Percentiles rank a stretch among this genome's conserved stretches.
phyloP scores from a whole-genome alignment of 1,140 invertebrate species.

The Lordiphosa mommai region DNA sequence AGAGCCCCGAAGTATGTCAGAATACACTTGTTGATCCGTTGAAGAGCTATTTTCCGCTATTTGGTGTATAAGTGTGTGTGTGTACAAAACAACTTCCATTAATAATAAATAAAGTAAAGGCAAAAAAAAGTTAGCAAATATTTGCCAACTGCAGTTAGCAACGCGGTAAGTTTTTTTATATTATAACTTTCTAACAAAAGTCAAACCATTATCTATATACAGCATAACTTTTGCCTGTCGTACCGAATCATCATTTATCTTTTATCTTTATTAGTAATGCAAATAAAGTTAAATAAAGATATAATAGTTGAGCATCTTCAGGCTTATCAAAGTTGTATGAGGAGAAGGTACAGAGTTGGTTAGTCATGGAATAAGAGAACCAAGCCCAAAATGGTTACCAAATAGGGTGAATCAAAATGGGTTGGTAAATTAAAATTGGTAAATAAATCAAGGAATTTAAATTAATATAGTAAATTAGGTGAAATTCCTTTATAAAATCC shows the following conservation, averaged over 20 bases:
- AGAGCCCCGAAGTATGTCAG: slow-evolving; percentile 7
- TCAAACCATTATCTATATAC: too few species aligned
- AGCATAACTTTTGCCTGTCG: slow-evolving; percentile 43
- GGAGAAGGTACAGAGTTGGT: too few species aligned
- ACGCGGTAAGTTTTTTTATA: slow-evolving; percentile 45
- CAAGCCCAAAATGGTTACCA: too few species aligned
- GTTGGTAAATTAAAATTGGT: too few species aligned
- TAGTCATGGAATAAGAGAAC: too few species aligned
- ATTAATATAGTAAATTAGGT: too few species aligned
- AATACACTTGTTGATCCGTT: slow-evolving; percentile 7
- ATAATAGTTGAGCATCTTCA: slow-evolving; percentile 22
- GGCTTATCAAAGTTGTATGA: slow-evolving; percentile 29
- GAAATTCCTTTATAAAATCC: too few species aligned
- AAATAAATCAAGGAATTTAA: too few species aligned
- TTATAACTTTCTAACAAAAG: slow-evolving; percentile 13
- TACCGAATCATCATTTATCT: slow-evolving; percentile 53
- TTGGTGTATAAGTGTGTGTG: not conserved
- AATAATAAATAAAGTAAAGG: slow-evolving; percentile 30
- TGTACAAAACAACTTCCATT: slow-evolving; percentile 27
- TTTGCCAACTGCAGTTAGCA: slow-evolving; percentile 32
- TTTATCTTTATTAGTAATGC: slow-evolving; percentile 57
- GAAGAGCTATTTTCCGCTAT: not conserved
- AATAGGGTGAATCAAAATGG: too few species aligned
- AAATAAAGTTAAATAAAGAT: slow-evolving; percentile 30
- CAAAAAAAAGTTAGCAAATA: slow-evolving; percentile 21